Percentiles rank a stretch among this genome's conserved stretches.
These are phyloP conservation scores for Cancer borealis DNA, from an alignment of 2,888 invertebrate genomes.

Conservation along the genomic window DNA sequence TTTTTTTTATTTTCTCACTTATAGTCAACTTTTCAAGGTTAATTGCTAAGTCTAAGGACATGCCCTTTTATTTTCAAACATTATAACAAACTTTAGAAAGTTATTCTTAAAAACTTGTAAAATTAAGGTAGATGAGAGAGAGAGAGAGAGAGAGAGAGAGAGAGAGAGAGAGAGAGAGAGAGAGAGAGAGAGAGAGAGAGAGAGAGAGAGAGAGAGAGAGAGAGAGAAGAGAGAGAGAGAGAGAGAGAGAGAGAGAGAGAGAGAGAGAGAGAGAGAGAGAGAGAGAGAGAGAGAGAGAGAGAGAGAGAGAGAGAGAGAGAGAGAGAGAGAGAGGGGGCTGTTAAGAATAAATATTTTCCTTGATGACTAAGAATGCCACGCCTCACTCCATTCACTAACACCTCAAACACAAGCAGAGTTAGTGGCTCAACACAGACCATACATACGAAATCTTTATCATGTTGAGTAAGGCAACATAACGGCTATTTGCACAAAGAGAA, in stretches of 20 bases:
- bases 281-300: not conserved
- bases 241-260: conserved; percentile 21
- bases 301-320: not conserved
- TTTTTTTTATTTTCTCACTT: not conserved
- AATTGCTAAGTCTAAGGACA: too few species aligned
- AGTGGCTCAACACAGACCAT: conserved; percentile 35
- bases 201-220: conserved; percentile 26
- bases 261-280: not conserved
- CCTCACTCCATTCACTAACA: not conserved
- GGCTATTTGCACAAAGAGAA: conserved; percentile 67
- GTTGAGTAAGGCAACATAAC: conserved; percentile 70
- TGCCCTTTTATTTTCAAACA: too few species aligned
- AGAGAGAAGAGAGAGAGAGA: conserved; percentile 35
- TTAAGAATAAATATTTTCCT: not conserved
- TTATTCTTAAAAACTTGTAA: too few species aligned
- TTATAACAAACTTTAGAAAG: too few species aligned
- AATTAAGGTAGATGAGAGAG: not conserved
- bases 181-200: conserved; percentile 36
- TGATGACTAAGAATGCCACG: not conserved
- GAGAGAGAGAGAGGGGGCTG: not conserved
- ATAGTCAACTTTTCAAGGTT: not conserved
- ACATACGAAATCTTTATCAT: conserved; percentile 74
- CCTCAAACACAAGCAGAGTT: not conserved
- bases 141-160: conserved; percentile 32
- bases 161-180: conserved; percentile 32